Evolutionary conservation across 2,888 invertebrate species (phyloP).

Genomic region (Heliconius hortense): DNA sequence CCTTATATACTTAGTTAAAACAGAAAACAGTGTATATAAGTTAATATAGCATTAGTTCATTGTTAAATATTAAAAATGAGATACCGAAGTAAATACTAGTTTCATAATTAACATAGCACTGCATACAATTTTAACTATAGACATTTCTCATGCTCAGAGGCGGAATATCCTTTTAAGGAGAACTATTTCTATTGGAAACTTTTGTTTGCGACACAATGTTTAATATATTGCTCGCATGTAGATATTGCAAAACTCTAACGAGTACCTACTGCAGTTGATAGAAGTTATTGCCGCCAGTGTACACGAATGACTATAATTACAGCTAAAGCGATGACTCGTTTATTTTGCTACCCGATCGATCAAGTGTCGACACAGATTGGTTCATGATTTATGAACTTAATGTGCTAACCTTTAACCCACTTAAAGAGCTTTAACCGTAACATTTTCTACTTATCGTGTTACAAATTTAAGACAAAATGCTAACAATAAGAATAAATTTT

Average conservation of each 20-base stretch:
- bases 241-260: conserved; percentile 65
- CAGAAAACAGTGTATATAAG: not conserved
- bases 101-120: conserved; percentile 50
- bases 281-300: conserved; percentile 62
- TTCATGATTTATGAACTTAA: conserved; percentile 59
- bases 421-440: conserved; percentile 42
- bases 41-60: not conserved
- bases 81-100: not conserved
- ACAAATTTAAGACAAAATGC: conserved; percentile 13
- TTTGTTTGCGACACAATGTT: conserved; percentile 74
- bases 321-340: conserved; percentile 56
- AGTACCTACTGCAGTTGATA: conserved; percentile 62
- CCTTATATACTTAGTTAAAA: too few relatives aligned
- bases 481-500: not conserved
- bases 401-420: conserved; percentile 48
- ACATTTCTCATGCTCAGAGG: conserved; percentile 43
- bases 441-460: conserved; percentile 31
- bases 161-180: conserved; percentile 66
- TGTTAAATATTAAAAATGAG: not conserved
- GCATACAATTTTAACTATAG: conserved; percentile 13
- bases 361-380: conserved; percentile 58
- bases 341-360: conserved; percentile 64
- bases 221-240: conserved; percentile 64
- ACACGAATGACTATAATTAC: conserved; percentile 52
- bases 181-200: conserved; percentile 69